phyloP scores from a whole-genome alignment of 2,113 vertebrate species.

The Oryzias celebensis region DNA sequence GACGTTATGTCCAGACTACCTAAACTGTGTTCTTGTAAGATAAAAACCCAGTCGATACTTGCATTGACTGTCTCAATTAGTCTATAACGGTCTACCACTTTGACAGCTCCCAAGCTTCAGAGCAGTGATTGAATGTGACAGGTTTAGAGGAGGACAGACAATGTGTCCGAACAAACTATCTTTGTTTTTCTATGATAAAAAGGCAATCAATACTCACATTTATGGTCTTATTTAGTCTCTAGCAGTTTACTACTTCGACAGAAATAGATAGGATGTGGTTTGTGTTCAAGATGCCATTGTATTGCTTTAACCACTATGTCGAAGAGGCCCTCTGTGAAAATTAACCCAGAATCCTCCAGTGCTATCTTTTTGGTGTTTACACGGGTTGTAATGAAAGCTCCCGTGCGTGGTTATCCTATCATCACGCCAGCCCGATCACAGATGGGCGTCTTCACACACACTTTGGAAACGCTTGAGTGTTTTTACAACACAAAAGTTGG shows the following conservation, averaged over 20 bases:
- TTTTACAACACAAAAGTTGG: too few species aligned
- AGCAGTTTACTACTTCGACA: too few species aligned
- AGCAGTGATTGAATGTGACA: too few species aligned
- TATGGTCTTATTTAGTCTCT: too few species aligned
- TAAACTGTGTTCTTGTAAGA: not conserved
- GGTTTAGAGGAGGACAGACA: too few species aligned
- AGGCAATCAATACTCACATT: too few species aligned
- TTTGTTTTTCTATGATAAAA: too few species aligned
- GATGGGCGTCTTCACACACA: constrained; percentile 34
- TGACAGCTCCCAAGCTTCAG: too few species aligned
- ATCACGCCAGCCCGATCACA: constrained; percentile 15
- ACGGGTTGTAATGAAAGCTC: constrained; percentile 38
- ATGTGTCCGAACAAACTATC: too few species aligned
- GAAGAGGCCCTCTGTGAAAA: constrained; percentile 63
- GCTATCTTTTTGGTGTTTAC: constrained; percentile 59
- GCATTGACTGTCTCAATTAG: too few species aligned
- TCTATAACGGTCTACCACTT: not conserved
- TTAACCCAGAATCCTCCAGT: constrained; percentile 47
- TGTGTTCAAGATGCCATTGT: constrained; percentile 31
- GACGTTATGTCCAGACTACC: too few species aligned
- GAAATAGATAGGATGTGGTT: not conserved
- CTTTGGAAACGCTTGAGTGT: not conserved
- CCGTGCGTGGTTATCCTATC: constrained; percentile 6
- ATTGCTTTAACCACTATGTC: constrained; percentile 51
- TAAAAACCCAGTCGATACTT: too few species aligned